These are phyloP conservation scores for Glomeris maerens DNA, from an alignment of 1,140 invertebrate genomes.

Conservation along the genomic window DNA sequence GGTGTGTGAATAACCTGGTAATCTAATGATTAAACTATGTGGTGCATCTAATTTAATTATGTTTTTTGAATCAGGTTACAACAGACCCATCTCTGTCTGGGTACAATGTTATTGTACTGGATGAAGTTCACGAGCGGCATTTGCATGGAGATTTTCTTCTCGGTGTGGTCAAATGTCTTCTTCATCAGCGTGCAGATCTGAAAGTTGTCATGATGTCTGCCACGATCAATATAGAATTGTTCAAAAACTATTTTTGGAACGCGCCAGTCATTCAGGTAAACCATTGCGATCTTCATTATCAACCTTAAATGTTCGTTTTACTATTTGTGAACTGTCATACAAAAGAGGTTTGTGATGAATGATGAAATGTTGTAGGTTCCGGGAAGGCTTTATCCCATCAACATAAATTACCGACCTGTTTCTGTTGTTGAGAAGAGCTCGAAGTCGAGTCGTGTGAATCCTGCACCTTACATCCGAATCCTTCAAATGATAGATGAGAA, in stretches of 20 bases:
- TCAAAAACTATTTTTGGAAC: slow-evolving; percentile 76
- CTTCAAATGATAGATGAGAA: slow-evolving; percentile 83
- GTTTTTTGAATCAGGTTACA: slow-evolving; percentile 31
- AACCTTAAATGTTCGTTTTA: slow-evolving; percentile 1
- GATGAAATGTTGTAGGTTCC: slow-evolving; percentile 53
- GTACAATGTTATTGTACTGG: slow-evolving; percentile 79
- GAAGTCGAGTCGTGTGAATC: slow-evolving; percentile 62
- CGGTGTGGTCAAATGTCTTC: slow-evolving; percentile 77
- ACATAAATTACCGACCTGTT: slow-evolving; percentile 71
- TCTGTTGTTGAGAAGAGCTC: slow-evolving; percentile 51
- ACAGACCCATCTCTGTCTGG: slow-evolving; percentile 39
- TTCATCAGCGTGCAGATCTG: slow-evolving; percentile 60
- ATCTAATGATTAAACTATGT: not conserved
- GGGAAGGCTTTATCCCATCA: slow-evolving; percentile 82
- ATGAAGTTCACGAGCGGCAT: slow-evolving; percentile 93
- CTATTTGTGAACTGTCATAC: not conserved
- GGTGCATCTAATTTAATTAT: too few relatives aligned
- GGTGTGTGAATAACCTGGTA: not conserved
- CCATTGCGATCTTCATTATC: slow-evolving; percentile 1
- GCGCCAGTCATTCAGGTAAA: slow-evolving; percentile 62
- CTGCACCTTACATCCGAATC: slow-evolving; percentile 80
- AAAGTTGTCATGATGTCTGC: slow-evolving; percentile 97
- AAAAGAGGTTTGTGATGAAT: too few relatives aligned
- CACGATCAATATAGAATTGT: slow-evolving; percentile 91
- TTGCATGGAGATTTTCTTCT: slow-evolving; percentile 89